Evolutionary conservation across 2,113 vertebrate genomes (phyloP), one percentile per base, ranked within the genome.

Genomic region (Entosphenus tridentatus): DNA sequence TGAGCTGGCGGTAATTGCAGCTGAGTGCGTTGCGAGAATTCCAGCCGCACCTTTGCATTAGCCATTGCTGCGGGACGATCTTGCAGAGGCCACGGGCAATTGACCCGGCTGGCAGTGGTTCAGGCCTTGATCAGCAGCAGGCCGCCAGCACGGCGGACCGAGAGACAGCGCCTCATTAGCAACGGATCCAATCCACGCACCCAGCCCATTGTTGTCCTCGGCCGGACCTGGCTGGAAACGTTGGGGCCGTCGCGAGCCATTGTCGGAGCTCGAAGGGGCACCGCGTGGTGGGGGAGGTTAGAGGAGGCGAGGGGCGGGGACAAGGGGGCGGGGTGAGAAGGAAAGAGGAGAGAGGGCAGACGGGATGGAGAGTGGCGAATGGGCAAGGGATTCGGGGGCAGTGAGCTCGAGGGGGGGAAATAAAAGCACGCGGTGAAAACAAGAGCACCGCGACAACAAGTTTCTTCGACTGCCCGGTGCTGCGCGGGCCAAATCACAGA

Each of bases 391-490:
- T 62, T 62, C 16, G 58, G 58, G 58, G 58, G 58, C 13, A 17
- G 16, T 14, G 16, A 62, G 58, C 3, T 62, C 58, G 58, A 62
- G 58, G 16, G 58, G 58, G 16, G 58, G 58, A 17, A 62, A 62
- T 13, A 13, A 62, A 62, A 62, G 16, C 39, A 39, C 39, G 39
- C 39, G 39, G 39, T 39, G 39, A 39, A 39, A 39, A 3, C 39
- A 39, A 39, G 39, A 5, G 39, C 39, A 39, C 39, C 39, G 39
- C 39, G 39, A 39, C 39, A 39, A 39, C 4, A 39, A 39, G 62
- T 65, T 65, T 65, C 62, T 65, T 65, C n/a, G n/a, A 16, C n/a
- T 65, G n/a, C 21, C 21, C 21, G 62, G 21, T 65, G 62, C 62
- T 21, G 62, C 39, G 39, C 39, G 62, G n/a, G n/a, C 21, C 62